Evolutionary conservation across 2,797 vertebrate species (phyloP), one percentile per base, ranked within the genome.

Genomic region (Cossypha niveicapilla): DNA sequence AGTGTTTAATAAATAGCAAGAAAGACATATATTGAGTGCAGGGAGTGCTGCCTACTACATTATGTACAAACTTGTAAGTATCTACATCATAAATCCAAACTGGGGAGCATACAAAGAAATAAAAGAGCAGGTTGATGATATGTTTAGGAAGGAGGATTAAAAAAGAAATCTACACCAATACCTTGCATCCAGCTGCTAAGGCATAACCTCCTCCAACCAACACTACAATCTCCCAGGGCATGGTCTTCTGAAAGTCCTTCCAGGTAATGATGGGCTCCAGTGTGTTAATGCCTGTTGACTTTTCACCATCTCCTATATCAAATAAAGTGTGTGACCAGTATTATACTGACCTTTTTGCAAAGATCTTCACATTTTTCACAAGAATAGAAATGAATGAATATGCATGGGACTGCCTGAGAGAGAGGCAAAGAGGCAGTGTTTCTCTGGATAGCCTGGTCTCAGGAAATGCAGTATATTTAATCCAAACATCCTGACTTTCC

Each of bases 221-320:
- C 89, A 99, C 98, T 54, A 99, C 99, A 7, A 99, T 99, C 97
- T 99, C 99, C 99, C 99, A 99, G 9, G 99, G 99, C 99, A 99
- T 99, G 81, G 99, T 98, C 88, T 97, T 99, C 98, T 99, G 99
- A 92, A 99, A 99, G 96, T 99, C 99, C 93, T 99, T 99, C 99
- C 99, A 99, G 1, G 98, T 99, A 95, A 99, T 99, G 97, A 99
- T 99, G 17, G 99, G 98, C 56, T 98, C 98, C 60, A 97, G 63
- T 7, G 97, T 95, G 73, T 97, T 96, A 58, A 75, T 37, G 3
- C 97, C 94, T 25, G 91, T 71, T 41, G 97, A 94, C 58, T 75
- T 86, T 11, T 97, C 95, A 13, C 25, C 72, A 25, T 97, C 94
- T 84, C 86, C 98, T 98, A 27, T 54, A 72, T 82, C 25, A 91